Evolutionary conservation across 2,888 invertebrate species (phyloP).

Genomic region (Piscicola geometra): DNA sequence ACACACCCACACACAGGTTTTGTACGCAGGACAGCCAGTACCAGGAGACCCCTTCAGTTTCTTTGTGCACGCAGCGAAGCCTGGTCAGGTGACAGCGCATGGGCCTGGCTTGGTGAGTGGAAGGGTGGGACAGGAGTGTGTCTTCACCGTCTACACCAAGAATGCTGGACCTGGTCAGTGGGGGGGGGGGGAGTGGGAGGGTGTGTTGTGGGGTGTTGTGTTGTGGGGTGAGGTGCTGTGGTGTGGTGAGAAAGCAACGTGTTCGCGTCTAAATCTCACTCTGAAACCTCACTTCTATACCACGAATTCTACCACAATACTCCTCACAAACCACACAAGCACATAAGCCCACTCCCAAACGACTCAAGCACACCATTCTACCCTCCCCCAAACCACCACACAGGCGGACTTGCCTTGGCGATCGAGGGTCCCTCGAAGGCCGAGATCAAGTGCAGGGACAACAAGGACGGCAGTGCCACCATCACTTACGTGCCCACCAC

Average conservation of each 20-base stretch:
- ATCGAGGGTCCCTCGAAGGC: conserved; percentile 40
- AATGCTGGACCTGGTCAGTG: conserved; percentile 62
- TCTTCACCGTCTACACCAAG: conserved; percentile 39
- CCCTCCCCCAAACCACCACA: background rate
- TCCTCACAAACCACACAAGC: too few species aligned
- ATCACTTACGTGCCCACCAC: conserved; percentile 37
- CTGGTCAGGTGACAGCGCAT: conserved; percentile 38
- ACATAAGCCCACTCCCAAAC: too few species aligned
- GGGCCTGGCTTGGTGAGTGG: conserved; percentile 38
- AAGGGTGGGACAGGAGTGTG: conserved; percentile 30
- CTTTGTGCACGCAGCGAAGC: conserved; percentile 36
- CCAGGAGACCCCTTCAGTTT: conserved; percentile 38
- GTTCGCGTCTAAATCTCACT: too few species aligned
- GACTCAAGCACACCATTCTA: too few species aligned
- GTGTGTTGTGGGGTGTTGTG: too few species aligned
- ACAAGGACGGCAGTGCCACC: conserved; percentile 39
- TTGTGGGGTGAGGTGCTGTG: too few species aligned
- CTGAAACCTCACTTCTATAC: too few species aligned
- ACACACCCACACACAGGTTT: conserved; percentile 13
- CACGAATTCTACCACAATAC: too few species aligned
- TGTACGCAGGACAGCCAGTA: conserved; percentile 35
- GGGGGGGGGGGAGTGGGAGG: too few species aligned
- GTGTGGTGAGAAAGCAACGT: too few species aligned
- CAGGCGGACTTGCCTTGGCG: conserved; percentile 37
- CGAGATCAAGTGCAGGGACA: conserved; percentile 38